A percentile compares a stretch with the other conserved stretches of the same genome.
Conservation (phyloP, 2,888 invertebrate species). For the Mylabris sibirica region DNA sequence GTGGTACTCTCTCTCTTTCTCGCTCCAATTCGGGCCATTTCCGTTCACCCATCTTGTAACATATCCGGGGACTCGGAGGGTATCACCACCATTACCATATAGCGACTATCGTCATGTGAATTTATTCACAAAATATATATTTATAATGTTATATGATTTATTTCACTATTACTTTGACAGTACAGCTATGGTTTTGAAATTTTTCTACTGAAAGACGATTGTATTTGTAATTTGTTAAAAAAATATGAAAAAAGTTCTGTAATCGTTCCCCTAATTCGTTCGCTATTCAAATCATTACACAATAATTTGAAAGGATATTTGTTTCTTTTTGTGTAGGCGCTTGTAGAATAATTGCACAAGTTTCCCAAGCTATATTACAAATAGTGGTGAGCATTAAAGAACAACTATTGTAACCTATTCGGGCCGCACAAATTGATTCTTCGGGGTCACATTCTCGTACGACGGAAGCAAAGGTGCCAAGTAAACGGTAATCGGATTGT, state of each 20-base stretch:
- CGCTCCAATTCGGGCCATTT: constrained; percentile 28
- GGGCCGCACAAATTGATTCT: constrained; percentile 46
- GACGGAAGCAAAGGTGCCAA: constrained; percentile 50
- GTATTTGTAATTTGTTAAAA: too few relatives aligned
- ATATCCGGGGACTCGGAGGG: constrained; percentile 34
- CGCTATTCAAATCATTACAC: too few relatives aligned
- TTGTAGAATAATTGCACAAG: constrained; percentile 34
- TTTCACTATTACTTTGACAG: constrained; percentile 44
- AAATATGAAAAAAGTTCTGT: not conserved
- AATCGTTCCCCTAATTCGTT: too few relatives aligned
- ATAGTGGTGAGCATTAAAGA: constrained; percentile 39
- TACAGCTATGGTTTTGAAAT: constrained; percentile 14
- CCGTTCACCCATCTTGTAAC: constrained; percentile 32
- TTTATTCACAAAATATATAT: constrained; percentile 51
- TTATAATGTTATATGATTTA: constrained; percentile 55
- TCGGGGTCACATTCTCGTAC: constrained; percentile 47
- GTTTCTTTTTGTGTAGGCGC: not conserved
- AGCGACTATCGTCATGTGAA: constrained; percentile 41
- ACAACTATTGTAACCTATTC: constrained; percentile 43
- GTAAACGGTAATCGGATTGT: constrained; percentile 54
- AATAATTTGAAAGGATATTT: not conserved
- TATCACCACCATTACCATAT: not conserved
- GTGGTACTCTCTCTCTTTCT: not conserved
- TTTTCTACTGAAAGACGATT: not conserved
- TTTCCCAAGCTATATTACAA: constrained; percentile 35